Evolutionary conservation across 2,797 vertebrate species (phyloP).

Genomic region (Enteromius mattozi): DNA sequence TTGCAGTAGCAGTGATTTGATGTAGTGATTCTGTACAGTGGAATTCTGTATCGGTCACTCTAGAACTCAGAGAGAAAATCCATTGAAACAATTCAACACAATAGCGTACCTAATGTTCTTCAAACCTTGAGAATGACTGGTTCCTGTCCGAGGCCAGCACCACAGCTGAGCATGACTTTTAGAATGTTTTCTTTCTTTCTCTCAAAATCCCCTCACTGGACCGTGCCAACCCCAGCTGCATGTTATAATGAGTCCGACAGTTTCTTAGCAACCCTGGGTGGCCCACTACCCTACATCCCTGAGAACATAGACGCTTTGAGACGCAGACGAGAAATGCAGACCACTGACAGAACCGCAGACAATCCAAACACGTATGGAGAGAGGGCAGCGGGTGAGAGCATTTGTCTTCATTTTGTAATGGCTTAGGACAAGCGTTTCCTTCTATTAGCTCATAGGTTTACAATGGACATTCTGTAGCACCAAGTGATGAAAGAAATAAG

Average conservation of each 20-base stretch:
- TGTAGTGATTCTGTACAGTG: background rate
- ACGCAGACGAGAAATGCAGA: constrained; percentile 51
- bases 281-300: constrained; percentile 76
- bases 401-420: constrained; percentile 44
- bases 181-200: constrained; percentile 53
- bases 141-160: constrained; percentile 22
- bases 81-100: background rate
- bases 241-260: constrained; percentile 68
- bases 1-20: background rate
- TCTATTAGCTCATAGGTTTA: constrained; percentile 46
- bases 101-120: constrained; percentile 18
- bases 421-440: constrained; percentile 41
- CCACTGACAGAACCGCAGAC: constrained; percentile 46
- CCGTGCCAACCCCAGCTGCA: constrained; percentile 67
- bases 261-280: constrained; percentile 77
- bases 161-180: constrained; percentile 45
- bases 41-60: background rate
- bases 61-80: background rate
- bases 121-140: constrained; percentile 20
- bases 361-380: constrained; percentile 40
- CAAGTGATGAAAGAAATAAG: constrained; percentile 40
- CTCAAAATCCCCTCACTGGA: constrained; percentile 32
- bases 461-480: constrained; percentile 37
- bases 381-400: constrained; percentile 18
- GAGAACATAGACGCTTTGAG: constrained; percentile 51